These are phyloP conservation scores for Battus philenor DNA, from an alignment of 1,140 invertebrate genomes.

Conservation along the genomic window DNA sequence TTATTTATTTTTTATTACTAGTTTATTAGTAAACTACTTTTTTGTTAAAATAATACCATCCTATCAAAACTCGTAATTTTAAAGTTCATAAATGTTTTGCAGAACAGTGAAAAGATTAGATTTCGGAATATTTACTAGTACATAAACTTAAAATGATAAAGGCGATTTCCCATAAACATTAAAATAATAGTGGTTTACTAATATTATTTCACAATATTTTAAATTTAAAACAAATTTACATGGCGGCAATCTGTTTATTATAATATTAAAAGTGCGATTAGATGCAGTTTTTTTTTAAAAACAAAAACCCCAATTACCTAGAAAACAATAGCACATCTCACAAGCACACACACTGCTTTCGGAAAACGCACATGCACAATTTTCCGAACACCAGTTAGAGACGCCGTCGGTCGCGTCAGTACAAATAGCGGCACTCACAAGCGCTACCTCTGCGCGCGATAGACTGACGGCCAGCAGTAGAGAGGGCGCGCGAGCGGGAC, in stretches of 20 bases:
- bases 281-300: constrained; percentile 40
- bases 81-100: no score
- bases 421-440: constrained; percentile 59
- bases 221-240: constrained; percentile 10
- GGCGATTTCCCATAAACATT: no score
- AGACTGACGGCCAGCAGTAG: constrained; percentile 59
- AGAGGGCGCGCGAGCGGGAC: constrained; percentile 58
- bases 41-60: no score
- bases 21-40: no score
- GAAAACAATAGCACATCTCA: constrained; percentile 74
- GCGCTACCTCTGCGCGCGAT: constrained; percentile 64
- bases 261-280: constrained; percentile 30
- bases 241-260: constrained; percentile 2
- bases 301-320: constrained; percentile 64
- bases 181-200: no score
- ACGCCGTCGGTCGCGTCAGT: constrained; percentile 65
- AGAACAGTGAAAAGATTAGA: no score
- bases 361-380: constrained; percentile 75
- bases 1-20: no score
- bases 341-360: constrained; percentile 69
- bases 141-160: no score
- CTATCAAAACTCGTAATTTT: no score
- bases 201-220: no score
- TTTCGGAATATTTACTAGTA: no score
- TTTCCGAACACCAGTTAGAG: constrained; percentile 71